Percentiles rank a stretch among this genome's conserved stretches.
These are phyloP conservation scores for Caenorhabditis angaria DNA, from an alignment of 2,888 invertebrate species.

Conservation along the genomic window DNA sequence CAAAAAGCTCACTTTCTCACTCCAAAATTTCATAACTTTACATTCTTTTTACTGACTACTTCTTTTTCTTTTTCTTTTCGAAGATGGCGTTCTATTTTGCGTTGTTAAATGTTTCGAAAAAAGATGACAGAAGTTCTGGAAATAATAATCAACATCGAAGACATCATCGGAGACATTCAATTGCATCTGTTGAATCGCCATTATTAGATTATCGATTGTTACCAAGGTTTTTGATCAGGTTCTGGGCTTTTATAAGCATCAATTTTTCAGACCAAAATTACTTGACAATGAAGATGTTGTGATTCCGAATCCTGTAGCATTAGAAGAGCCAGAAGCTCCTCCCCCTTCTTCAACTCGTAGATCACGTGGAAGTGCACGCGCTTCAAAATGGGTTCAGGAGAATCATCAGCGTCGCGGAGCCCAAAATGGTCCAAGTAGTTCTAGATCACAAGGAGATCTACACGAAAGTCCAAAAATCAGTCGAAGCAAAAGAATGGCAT, in stretches of 20 bases:
- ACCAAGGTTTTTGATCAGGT: constrained; percentile 39
- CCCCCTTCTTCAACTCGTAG: background rate
- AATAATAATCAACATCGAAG: constrained; percentile 17
- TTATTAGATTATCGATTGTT: constrained; percentile 48
- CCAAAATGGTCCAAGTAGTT: constrained; percentile 1
- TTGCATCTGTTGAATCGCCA: constrained; percentile 52
- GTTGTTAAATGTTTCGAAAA: constrained; percentile 50
- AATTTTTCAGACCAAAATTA: constrained; percentile 33
- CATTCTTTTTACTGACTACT: constrained; percentile 7
- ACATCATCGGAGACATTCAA: constrained; percentile 46
- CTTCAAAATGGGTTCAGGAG: constrained; percentile 38
- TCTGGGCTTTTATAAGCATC: no score
- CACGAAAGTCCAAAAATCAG: constrained; percentile 1
- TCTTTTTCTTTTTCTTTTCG: constrained; percentile 3
- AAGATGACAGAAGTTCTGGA: constrained; percentile 21
- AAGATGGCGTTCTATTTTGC: constrained; percentile 56
- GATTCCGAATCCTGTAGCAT: constrained; percentile 22
- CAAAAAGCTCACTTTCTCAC: background rate
- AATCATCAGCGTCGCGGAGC: constrained; percentile 10
- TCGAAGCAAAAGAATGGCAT: constrained; percentile 36
- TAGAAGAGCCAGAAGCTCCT: constrained; percentile 3
- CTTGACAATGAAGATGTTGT: constrained; percentile 33
- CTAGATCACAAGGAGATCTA: constrained; percentile 8
- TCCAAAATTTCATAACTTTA: constrained; percentile 39
- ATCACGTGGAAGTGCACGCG: constrained; percentile 26